Base-by-base conservation (phyloP, 1,140 invertebrate genomes). In the Trichomalopsis sarcophagae region DNA sequence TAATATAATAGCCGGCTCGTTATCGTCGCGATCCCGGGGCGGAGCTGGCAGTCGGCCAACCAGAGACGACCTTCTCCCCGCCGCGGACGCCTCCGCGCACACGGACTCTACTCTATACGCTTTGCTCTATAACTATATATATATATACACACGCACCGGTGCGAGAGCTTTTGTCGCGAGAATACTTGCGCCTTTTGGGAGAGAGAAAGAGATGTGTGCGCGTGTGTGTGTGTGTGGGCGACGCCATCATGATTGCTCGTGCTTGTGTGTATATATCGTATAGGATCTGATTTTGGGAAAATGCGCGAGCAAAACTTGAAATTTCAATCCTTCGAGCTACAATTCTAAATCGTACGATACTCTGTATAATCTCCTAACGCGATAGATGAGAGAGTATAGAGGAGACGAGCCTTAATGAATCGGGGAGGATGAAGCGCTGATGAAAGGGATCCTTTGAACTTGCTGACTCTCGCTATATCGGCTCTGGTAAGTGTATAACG, bases 1-100 rank as follows among this genome's bases (percentile, higher is more conserved):
- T 89, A 90, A 91, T 89, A 90, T 91, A 91, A 92, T 90, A 90
- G 89, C 87, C 21, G 55, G 86, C 88, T 89, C 84, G 89, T 90
- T 90, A 90, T 91, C 55, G 55, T n/a, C 89, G 89, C 89, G 89
- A 91, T 90, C 88, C 88, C 81, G 88, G 89, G 90, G 90, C 90
- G 90, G 90, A 89, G 90, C 86, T 89, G 89, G 88, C 87, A 88
- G 87, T 88, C 89, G 55, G 89, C 91, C 90, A 91, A 91, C 90
- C 91, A 91, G 90, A 62, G 55, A 62, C 55, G 55, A n/a, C 55
- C 55, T 62, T 62, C 80, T 74, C 80, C 73, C 47, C 80, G 27
- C 71, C 55, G 55, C 55, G 1, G 21, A 62, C 55, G 55, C 55
- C 55, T 62, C 21, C 55, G 55, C 55, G n/a, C 55, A 21, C 55